Evolutionary conservation across 2,797 vertebrate genomes (phyloP).

Genomic region (Rhadinocentrus ornatus): DNA sequence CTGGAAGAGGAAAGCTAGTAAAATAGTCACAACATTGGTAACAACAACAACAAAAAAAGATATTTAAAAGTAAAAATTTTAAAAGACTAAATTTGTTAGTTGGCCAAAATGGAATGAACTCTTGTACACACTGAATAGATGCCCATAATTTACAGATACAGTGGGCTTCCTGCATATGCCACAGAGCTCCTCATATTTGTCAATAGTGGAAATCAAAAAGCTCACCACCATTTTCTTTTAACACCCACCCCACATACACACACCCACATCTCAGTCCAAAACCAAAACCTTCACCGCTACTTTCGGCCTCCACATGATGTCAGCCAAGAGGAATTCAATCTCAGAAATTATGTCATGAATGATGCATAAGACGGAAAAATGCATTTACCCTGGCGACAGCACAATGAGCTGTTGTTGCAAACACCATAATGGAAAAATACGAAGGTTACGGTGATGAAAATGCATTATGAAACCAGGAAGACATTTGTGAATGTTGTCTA

Average conservation of each 20-base stretch:
- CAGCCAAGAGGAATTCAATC: slow-evolving; percentile 80
- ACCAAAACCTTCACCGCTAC: slow-evolving; percentile 40
- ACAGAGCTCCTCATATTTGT: slow-evolving; percentile 32
- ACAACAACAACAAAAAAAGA: slow-evolving; percentile 7
- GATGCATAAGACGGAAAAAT: slow-evolving; percentile 79
- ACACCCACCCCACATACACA: slow-evolving; percentile 1
- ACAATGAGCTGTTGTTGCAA: slow-evolving; percentile 81
- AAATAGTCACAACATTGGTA: background rate
- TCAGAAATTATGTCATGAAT: slow-evolving; percentile 81
- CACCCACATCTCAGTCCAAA: slow-evolving; percentile 21
- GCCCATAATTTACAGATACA: background rate
- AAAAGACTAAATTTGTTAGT: slow-evolving; percentile 13
- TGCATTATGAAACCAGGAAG: slow-evolving; percentile 67
- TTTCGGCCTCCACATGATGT: slow-evolving; percentile 68
- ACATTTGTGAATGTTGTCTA: slow-evolving; percentile 66
- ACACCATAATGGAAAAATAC: slow-evolving; percentile 76
- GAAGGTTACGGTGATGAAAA: slow-evolving; percentile 74
- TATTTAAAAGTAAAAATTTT: slow-evolving; percentile 1
- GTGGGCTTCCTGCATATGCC: slow-evolving; percentile 23
- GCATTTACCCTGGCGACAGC: slow-evolving; percentile 76
- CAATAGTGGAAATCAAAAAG: slow-evolving; percentile 47
- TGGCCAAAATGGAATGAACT: background rate
- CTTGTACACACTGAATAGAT: slow-evolving; percentile 18
- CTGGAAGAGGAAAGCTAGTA: background rate
- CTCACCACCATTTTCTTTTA: slow-evolving; percentile 43